Evolutionary conservation across 2,113 vertebrate species (phyloP).

Genomic region (Clupea harengus): DNA sequence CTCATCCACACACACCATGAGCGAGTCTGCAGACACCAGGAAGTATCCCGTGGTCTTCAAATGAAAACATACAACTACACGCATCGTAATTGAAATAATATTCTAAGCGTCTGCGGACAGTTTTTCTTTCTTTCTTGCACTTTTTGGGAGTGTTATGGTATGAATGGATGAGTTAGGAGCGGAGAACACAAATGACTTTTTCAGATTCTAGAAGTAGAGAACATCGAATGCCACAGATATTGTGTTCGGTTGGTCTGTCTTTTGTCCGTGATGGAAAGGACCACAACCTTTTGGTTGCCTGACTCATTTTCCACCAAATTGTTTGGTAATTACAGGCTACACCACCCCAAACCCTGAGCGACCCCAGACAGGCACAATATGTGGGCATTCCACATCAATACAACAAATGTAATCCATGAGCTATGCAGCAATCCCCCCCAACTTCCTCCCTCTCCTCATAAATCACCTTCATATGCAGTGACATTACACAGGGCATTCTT

Average conservation of each 20-base stretch:
- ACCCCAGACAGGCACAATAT: constrained; percentile 18
- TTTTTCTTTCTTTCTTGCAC: neutral
- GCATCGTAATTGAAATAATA: neutral
- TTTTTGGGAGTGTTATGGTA: neutral
- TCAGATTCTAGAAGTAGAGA: neutral
- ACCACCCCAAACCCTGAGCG: neutral
- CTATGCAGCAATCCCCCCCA: neutral
- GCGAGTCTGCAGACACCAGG: neutral
- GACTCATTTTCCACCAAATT: constrained; percentile 15
- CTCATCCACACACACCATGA: neutral
- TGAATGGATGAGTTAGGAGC: neutral
- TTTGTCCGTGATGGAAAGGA: neutral
- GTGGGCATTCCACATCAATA: constrained; percentile 1
- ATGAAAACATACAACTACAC: neutral
- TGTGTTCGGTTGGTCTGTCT: neutral
- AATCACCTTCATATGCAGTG: constrained; percentile 21
- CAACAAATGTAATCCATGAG: neutral
- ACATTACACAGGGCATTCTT: constrained; percentile 15
- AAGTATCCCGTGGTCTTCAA: neutral
- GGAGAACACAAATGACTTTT: neutral
- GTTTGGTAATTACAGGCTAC: neutral
- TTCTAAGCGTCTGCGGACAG: neutral
- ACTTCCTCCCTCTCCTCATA: neutral
- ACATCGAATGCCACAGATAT: neutral
- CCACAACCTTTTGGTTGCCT: neutral